Conservation (phyloP, 2,888 invertebrate species). For the Criorhina ranunculi region DNA sequence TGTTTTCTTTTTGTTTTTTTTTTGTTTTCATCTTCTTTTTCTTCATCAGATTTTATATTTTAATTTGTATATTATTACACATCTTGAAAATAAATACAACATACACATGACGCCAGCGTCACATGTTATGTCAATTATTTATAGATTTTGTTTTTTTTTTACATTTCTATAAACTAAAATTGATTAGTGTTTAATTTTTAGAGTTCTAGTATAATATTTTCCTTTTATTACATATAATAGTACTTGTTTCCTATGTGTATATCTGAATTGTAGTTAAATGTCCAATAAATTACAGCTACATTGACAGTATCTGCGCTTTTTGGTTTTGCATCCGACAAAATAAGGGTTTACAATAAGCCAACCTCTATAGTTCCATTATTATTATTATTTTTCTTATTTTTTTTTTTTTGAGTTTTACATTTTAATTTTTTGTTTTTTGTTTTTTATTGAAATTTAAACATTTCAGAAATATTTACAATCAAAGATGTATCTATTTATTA, state of each 20-base stretch:
- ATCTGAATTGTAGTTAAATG: slow-evolving; percentile 71
- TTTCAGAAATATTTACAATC: slow-evolving; percentile 70
- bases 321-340: slow-evolving; percentile 64
- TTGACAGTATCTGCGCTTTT: slow-evolving; percentile 71
- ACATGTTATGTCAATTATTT: slow-evolving; percentile 75
- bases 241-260: slow-evolving; percentile 73
- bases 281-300: slow-evolving; percentile 73
- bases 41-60: slow-evolving; percentile 71
- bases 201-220: slow-evolving; percentile 71
- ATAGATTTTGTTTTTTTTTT: slow-evolving; percentile 52
- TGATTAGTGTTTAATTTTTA: slow-evolving; percentile 70
- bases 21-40: slow-evolving; percentile 40
- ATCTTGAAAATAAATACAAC: slow-evolving; percentile 77
- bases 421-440: slow-evolving; percentile 12
- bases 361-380: slow-evolving; percentile 66
- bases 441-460: slow-evolving; percentile 48
- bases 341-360: slow-evolving; percentile 77
- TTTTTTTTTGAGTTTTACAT: slow-evolving; percentile 76
- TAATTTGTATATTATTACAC: slow-evolving; percentile 75
- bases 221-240: slow-evolving; percentile 71
- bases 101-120: slow-evolving; percentile 78
- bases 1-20: slow-evolving; percentile 60
- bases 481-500: slow-evolving; percentile 51
- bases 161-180: slow-evolving; percentile 74
- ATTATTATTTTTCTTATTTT: slow-evolving; percentile 54